Percentiles rank a stretch among this genome's conserved stretches.
Conservation (phyloP, 2,113 vertebrate genomes). For the Lepisosteus osseus region DNA sequence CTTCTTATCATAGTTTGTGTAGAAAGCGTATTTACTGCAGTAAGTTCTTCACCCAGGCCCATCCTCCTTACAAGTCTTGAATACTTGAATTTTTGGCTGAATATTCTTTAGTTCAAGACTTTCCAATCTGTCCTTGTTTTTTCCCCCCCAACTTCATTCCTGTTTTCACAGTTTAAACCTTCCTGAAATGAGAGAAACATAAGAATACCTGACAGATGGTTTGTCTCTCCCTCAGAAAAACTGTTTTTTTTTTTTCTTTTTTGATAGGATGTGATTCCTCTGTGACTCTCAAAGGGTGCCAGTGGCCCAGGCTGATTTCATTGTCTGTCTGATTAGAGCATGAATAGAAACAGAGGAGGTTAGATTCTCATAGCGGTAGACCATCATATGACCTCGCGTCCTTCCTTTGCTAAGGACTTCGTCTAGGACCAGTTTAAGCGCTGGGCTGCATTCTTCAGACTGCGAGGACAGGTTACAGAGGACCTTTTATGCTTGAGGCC, state of each 20-base stretch:
- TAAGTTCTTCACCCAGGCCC: no score
- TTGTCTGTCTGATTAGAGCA: constrained; percentile 39
- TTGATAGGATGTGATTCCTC: constrained; percentile 52
- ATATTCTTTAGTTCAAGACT: no score
- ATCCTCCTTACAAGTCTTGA: no score
- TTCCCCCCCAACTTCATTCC: constrained; percentile 12
- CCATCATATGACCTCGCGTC: not conserved
- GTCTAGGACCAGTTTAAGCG: constrained; percentile 11
- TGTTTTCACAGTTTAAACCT: constrained; percentile 2
- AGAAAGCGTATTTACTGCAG: no score
- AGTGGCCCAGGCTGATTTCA: constrained; percentile 29
- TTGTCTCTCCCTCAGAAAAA: constrained; percentile 24
- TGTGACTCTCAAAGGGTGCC: constrained; percentile 34
- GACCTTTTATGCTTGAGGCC: constrained; percentile 10
- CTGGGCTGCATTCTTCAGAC: constrained; percentile 14
- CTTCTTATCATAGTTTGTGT: no score
- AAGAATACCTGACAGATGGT: constrained; percentile 38
- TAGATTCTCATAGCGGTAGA: constrained; percentile 6
- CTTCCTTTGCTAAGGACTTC: constrained; percentile 8
- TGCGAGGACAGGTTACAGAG: constrained; percentile 18
- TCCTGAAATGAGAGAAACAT: not conserved
- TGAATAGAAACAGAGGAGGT: constrained; percentile 35
- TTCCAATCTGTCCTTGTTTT: no score
- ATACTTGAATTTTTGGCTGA: no score
- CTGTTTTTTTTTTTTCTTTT: constrained; percentile 27